Conservation (phyloP, 2,888 invertebrate genomes). For the Augiades crinisus region DNA sequence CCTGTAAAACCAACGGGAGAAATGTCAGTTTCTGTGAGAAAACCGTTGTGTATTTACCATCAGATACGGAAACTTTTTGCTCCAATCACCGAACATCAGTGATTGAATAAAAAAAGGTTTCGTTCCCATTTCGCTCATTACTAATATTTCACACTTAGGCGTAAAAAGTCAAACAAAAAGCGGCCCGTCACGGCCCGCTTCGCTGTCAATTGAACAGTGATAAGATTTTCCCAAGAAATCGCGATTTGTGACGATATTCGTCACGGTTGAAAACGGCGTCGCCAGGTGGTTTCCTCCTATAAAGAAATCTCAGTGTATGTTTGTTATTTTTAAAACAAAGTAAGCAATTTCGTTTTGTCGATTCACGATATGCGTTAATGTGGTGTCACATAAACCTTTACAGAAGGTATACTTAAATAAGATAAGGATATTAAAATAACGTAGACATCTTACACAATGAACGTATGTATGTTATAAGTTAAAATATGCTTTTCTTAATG, state of each 20-base stretch:
- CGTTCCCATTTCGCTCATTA: slow-evolving; percentile 21
- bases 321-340: not conserved
- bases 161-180: slow-evolving; percentile 8
- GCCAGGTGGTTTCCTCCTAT: not conserved
- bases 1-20: too few relatives aligned
- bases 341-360: not conserved
- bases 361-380: too few relatives aligned
- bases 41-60: not conserved
- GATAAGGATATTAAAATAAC: too few relatives aligned
- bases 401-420: not conserved
- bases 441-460: too few relatives aligned
- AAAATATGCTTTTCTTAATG: too few relatives aligned
- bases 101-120: slow-evolving; percentile 17
- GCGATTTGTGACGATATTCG: slow-evolving; percentile 46
- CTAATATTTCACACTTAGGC: slow-evolving; percentile 12
- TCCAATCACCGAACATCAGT: slow-evolving; percentile 4
- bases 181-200: slow-evolving; percentile 20
- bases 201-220: slow-evolving; percentile 27
- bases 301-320: not conserved
- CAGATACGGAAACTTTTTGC: slow-evolving; percentile 13
- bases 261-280: slow-evolving; percentile 18
- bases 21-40: not conserved
- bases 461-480: too few relatives aligned
- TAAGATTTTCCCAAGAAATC: slow-evolving; percentile 57
- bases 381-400: too few relatives aligned